Base-by-base conservation (phyloP, 2,888 invertebrate species). In the Willowsia nigromaculata region DNA sequence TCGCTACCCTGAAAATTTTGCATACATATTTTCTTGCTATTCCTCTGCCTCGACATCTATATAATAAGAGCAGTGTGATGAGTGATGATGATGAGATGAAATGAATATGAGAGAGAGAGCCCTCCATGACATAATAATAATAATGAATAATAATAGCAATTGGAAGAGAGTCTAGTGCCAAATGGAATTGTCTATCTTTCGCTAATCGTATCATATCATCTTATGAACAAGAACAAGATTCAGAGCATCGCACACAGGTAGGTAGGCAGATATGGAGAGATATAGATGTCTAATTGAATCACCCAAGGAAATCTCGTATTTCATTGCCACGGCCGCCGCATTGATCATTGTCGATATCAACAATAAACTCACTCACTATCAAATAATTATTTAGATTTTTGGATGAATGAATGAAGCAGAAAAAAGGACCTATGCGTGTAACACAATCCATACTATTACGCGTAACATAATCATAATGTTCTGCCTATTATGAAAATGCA, bases 231-330 rank as follows among this genome's bases (percentile, higher is more conserved):
- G n/a, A n/a, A n/a, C n/a, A n/a, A n/a, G n/a, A n/a, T n/a, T 37
- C 13, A 71, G n/a, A n/a, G 15, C 71, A 15, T 47, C 13, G 71
- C 71, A 40, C 18, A 62, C 13, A 62, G n/a, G n/a, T n/a, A n/a
- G n/a, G n/a, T n/a, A n/a, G n/a, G n/a, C n/a, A n/a, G n/a, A n/a
- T 1, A 71, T n/a, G n/a, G 43, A 71, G 11, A 50, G 18, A 33
- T 56, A 59, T 56, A 65, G 9, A 86, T 68, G 56, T 27, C 11
- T 53, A 82, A 78, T 88, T 82, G 87, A 82, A 78, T 78, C 80
- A 47, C 6, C 86, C 86, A 86, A 85, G 85, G 85, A 85, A 86
- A 86, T 86, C 86, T 86, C 86, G 80, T 86, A 62, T 80, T 86
- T 86, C 86, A 86, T 82, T 88, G 87, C 59, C 87, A 88, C 27